Conservation (phyloP, 2,113 vertebrate genomes). For the Raja brachyura region DNA sequence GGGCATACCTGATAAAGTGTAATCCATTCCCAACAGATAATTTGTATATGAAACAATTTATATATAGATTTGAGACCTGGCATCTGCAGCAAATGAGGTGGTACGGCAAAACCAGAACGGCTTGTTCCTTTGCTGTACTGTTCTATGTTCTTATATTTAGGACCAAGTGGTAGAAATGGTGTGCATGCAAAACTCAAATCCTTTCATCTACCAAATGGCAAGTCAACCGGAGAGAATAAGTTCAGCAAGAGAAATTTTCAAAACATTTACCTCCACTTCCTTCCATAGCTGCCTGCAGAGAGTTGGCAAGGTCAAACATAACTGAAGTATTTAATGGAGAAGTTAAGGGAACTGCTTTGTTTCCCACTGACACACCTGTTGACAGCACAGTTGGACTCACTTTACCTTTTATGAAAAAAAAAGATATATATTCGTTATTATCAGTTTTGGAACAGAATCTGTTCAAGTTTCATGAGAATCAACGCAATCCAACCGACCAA, state of each 20-base stretch:
- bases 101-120: background rate
- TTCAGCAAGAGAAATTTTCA: background rate
- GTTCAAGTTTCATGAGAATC: background rate
- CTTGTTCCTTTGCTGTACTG: no score
- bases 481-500: background rate
- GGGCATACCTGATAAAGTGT: background rate
- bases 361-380: constrained; percentile 66
- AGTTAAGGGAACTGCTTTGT: constrained; percentile 62
- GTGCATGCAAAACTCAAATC: background rate
- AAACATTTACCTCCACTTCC: constrained; percentile 65
- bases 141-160: background rate
- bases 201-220: background rate
- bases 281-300: constrained; percentile 70
- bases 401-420: constrained; percentile 68
- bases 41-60: background rate
- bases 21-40: background rate
- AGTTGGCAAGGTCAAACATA: constrained; percentile 68
- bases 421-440: constrained; percentile 9
- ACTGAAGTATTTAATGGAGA: constrained; percentile 64
- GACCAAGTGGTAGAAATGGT: background rate
- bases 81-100: background rate
- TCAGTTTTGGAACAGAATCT: background rate
- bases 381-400: constrained; percentile 63
- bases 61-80: background rate
- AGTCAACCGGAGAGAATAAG: background rate